Evolutionary conservation across 2,888 invertebrate genomes (phyloP).

Genomic region (Pristionchus exspectatus): DNA sequence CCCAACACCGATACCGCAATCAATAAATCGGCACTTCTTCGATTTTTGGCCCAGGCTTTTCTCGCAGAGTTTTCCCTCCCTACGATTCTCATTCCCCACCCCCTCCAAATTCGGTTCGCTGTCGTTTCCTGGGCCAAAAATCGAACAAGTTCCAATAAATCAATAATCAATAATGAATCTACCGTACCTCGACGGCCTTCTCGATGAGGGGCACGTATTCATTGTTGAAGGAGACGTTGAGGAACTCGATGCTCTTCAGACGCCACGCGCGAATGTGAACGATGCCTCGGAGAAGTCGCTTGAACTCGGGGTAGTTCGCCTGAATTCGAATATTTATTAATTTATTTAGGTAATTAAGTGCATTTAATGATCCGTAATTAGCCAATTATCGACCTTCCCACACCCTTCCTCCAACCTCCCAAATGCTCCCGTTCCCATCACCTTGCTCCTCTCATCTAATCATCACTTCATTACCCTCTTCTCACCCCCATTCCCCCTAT

Average conservation of each 20-base stretch:
- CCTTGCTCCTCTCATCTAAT: background rate
- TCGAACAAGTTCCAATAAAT: too few relatives aligned
- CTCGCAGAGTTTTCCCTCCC: too few relatives aligned
- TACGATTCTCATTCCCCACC: too few relatives aligned
- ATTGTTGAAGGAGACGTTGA: constrained; percentile 69
- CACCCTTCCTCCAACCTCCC: background rate
- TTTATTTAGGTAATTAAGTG: background rate
- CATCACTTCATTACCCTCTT: constrained; percentile 14
- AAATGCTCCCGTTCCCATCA: constrained; percentile 11
- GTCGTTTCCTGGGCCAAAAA: too few relatives aligned
- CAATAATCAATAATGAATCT: too few relatives aligned
- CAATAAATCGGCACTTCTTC: too few relatives aligned
- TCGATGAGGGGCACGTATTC: constrained; percentile 68
- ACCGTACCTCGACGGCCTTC: constrained; percentile 64
- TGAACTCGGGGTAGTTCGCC: constrained; percentile 66
- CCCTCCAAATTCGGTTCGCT: too few relatives aligned
- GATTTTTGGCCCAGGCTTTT: too few relatives aligned
- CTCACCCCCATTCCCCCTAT: background rate
- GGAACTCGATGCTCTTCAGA: constrained; percentile 70
- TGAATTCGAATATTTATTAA: constrained; percentile 22
- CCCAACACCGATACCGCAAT: background rate
- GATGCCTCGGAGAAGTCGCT: constrained; percentile 63
- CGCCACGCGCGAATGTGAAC: constrained; percentile 70
- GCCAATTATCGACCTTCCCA: background rate
- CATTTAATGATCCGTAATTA: background rate